phyloP scores from a whole-genome alignment of 2,797 vertebrate species.

The Ataeniobius toweri region DNA sequence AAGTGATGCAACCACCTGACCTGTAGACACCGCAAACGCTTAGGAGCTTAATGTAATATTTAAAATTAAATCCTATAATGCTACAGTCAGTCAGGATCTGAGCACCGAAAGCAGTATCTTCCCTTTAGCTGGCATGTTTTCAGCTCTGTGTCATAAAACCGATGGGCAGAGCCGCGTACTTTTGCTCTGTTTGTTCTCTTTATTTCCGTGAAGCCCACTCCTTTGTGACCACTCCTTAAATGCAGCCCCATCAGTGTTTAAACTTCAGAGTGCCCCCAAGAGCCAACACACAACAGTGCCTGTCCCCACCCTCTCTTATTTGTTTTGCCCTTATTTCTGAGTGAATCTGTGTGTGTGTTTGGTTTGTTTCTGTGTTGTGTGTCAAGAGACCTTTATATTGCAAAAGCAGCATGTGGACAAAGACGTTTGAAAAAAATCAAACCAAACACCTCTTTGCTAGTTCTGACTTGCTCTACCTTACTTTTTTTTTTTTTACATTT shows the following conservation, averaged over 20 bases:
- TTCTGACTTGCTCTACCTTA: constrained; percentile 51
- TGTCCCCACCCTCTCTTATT: constrained; percentile 71
- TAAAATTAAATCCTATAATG: not conserved
- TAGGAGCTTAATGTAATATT: not conserved
- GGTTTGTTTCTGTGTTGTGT: constrained; percentile 17
- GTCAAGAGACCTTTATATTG: constrained; percentile 51
- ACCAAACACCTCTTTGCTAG: constrained; percentile 53
- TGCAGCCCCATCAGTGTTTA: constrained; percentile 60
- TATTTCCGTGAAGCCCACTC: constrained; percentile 54
- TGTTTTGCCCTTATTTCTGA: constrained; percentile 78
- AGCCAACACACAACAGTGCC: constrained; percentile 60
- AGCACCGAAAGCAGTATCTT: not conserved
- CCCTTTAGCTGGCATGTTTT: not conserved
- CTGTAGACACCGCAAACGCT: constrained; percentile 2
- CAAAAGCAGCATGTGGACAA: constrained; percentile 57
- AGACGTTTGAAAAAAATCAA: constrained; percentile 64
- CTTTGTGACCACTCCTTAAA: constrained; percentile 72
- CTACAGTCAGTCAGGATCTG: not conserved
- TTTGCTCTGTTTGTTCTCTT: constrained; percentile 61
- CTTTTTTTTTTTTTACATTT: not conserved
- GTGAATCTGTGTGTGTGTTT: constrained; percentile 31
- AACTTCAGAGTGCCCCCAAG: constrained; percentile 67
- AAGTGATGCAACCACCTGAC: constrained; percentile 32
- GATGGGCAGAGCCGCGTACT: constrained; percentile 36
- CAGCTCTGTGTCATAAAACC: constrained; percentile 3